Base-by-base conservation (phyloP, 2,888 invertebrate genomes). In the Toxonevra muliebris region DNA sequence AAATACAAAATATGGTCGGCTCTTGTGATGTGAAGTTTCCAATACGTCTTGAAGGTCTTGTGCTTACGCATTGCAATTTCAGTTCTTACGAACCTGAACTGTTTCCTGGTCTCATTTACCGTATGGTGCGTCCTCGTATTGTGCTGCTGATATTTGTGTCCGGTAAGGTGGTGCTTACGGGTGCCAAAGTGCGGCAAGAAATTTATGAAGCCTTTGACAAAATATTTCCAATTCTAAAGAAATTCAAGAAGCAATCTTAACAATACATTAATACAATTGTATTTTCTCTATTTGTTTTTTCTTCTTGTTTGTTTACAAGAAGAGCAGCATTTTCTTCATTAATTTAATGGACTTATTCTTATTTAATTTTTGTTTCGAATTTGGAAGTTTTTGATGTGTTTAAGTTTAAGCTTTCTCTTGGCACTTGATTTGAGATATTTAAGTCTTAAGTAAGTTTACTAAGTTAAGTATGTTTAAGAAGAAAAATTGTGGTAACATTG, bases 91-190 rank as follows among this genome's bases (percentile, higher is more conserved):
- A 99, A 86, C 99, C 99, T 0, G 99, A 99, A 86, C 87, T 99
- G 57, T 99, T 99, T 85, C 98, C 99, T 55, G 99, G 98, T 74
- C 90, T 99, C 54, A 97, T 99, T 77, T 99, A 99, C 85, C 90
- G 98, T 81, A 96, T 99, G 96, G 95, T 99, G 65, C 94, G 96
- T 85, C 99, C 99, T 9, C 91, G 97, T 80, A 94, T 99, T 80
- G 98, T 99, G 5, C 88, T 99, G 73, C 88, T 99, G 61, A 98
- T 99, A 79, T 99, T 99, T 87, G 99, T 99, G 5, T 98, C 98
- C 73, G 99, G 99, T 60, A 99, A 99, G 89, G 93, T 99, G 70
- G 98, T 99, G 15, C 89, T 99, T 73, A 99, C 99, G 74, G 97
- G 98, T 74, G 98, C 97, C 70, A 98, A 98, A 88, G 93, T 94